Base-by-base conservation (phyloP, 1,140 invertebrate genomes). In the Chrysoperla carnea region DNA sequence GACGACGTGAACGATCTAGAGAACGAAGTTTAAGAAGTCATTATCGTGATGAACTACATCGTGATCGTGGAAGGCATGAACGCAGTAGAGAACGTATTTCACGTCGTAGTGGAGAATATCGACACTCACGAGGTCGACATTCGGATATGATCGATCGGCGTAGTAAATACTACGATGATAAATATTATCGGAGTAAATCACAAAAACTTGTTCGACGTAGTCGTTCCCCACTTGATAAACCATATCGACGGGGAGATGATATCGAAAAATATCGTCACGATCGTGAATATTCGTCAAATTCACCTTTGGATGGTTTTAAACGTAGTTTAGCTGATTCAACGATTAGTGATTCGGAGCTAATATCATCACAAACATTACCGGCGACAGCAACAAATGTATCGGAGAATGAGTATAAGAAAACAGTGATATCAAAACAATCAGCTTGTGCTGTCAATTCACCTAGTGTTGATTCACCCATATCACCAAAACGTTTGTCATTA, bases 311-410 rank as follows among this genome's bases (percentile, higher is more conserved):
- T 41, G 54, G 53, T 8, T 50, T 60, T 11, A 61, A 63, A 43
- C 49, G 55, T 1, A 64, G 61, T 41, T 53, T 67, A 11, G 63
- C 65, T 6, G 65, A 67, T 50, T 66, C 64, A 6, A 67, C 66
- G 4, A 68, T 67, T 15, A 66, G 63, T 47, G 65, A 68, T 48
- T 61, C 66, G 13, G 61, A 63, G 39, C 47, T 66, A 6, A 39
- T 61, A 15, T 50, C 50, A 36, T 48, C 49, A 48, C 46, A 17
- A 17, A 47, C 15, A 45, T 45, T 28, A 43, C 48, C 42, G 39
- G 33, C 40, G 8, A 44, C 46, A 15, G 28, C 11, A n/a, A 23
- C 36, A 6, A 33, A 40, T 38, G 43, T 41, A 29, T 33, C n/a
- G 2, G 31, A 33, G n/a, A 33, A 33, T 11, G 8, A 9, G 31